Evolutionary conservation across 2,888 invertebrate genomes (phyloP), one percentile per base, ranked within the genome.

Genomic region (Dryadula phaetusa): DNA sequence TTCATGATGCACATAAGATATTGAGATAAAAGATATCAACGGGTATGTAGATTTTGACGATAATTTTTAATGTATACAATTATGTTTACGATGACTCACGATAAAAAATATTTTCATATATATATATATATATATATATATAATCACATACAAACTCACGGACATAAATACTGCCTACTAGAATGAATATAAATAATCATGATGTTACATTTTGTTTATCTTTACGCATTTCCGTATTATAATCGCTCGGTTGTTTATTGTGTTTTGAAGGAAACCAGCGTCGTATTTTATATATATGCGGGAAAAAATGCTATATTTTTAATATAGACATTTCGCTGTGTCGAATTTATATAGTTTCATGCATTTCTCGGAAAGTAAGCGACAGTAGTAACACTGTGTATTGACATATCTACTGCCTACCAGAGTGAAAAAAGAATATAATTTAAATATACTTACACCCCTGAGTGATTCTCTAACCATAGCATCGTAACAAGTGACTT

Each of bases 1-100:
- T 22, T 40, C 18, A 22, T 34, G 34, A 49, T n/a, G 49, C 28
- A 49, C 7, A 37, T 40, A 54, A 49, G n/a, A 37, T 40, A 54
- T 3, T 20, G 12, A 22, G 22, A n/a, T 56, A n/a, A 37, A 20
- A 54, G 37, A 14, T 22, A 54, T 52, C 16, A 54, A n/a, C 32
- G 12, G 1, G 14, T 14, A 7, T 6, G 14, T 40, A 18, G 6
- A 32, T 40, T 56, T 22, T 40, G 12, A 20, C 8, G 32, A 32
- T 16, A 32, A 6, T 20, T 20, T 20, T 16, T 18, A n/a, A n/a
- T n/a, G n/a, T 44, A 16, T n/a, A 18, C 8, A 1, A n/a, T 25
- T 2, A 47, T 12, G 2, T n/a, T 44, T 25, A 25, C 14, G n/a
- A 49, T 49, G 25, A 49, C 14, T 49, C 49, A 49, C n/a, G 3